Conservation (phyloP, 2,113 vertebrate genomes). For the Chelonoidis abingdonii region DNA sequence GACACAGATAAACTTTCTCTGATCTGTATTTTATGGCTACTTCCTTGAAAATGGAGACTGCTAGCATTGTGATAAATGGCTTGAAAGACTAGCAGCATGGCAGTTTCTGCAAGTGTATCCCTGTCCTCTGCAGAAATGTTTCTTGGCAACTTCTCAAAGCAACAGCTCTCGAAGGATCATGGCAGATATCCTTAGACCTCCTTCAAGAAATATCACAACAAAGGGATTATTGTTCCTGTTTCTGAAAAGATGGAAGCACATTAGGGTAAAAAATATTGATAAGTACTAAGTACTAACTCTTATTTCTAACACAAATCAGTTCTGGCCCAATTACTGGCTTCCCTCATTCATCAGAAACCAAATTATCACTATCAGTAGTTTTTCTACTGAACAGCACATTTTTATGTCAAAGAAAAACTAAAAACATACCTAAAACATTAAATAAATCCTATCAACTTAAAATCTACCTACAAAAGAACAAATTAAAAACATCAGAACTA, state of each 20-base stretch:
- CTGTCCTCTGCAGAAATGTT: neutral
- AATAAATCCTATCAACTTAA: neutral
- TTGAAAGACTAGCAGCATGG: neutral
- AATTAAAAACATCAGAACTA: neutral
- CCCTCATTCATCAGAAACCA: neutral
- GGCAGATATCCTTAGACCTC: neutral
- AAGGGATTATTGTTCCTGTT: neutral
- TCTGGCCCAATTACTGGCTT: neutral
- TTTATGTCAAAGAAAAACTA: neutral
- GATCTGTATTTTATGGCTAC: neutral
- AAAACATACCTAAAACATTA: neutral
- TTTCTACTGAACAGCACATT: neutral
- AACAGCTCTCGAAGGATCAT: neutral
- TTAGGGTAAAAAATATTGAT: neutral
- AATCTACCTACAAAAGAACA: neutral
- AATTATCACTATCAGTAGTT: neutral
- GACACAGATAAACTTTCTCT: neutral
- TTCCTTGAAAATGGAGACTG: neutral
- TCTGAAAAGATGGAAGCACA: neutral
- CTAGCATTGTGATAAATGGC: neutral
- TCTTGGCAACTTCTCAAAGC: conserved; percentile 11
- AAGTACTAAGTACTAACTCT: neutral
- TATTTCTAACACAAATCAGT: neutral
- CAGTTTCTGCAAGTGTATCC: neutral
- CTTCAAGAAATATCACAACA: neutral